These are phyloP conservation scores for Acomys russatus DNA, from an alignment of 2,797 vertebrate species.

Conservation along the genomic window DNA sequence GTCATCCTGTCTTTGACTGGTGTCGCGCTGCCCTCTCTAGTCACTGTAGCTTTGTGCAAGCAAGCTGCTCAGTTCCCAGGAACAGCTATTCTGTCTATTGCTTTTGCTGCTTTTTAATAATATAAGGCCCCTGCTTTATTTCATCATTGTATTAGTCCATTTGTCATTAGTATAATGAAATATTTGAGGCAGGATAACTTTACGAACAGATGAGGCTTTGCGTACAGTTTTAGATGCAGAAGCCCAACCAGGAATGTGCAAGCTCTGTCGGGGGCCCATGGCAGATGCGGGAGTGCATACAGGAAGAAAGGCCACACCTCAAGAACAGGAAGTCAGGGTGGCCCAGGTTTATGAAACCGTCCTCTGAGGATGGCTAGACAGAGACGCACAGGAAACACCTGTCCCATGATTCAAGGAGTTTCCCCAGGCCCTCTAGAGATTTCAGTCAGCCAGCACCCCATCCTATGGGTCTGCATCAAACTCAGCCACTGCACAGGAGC, in stretches of 20 bases:
- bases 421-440: neutral
- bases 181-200: too few relatives aligned
- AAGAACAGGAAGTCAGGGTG: neutral
- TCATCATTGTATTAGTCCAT: too few relatives aligned
- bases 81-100: neutral
- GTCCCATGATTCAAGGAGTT: too few relatives aligned
- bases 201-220: neutral
- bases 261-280: neutral
- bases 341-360: too few relatives aligned
- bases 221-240: neutral
- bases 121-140: too few relatives aligned
- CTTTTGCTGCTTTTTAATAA: neutral
- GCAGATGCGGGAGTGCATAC: neutral
- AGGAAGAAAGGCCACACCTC: neutral
- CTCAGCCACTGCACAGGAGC: neutral
- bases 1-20: neutral
- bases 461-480: too few relatives aligned
- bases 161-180: too few relatives aligned
- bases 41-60: neutral
- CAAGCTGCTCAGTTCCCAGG: neutral
- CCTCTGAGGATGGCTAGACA: neutral
- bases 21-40: neutral
- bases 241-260: neutral
- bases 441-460: neutral
- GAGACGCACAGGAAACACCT: neutral